Conservation (phyloP, 1,140 invertebrate genomes). For the Daktulosphaira vitifoliae region DNA sequence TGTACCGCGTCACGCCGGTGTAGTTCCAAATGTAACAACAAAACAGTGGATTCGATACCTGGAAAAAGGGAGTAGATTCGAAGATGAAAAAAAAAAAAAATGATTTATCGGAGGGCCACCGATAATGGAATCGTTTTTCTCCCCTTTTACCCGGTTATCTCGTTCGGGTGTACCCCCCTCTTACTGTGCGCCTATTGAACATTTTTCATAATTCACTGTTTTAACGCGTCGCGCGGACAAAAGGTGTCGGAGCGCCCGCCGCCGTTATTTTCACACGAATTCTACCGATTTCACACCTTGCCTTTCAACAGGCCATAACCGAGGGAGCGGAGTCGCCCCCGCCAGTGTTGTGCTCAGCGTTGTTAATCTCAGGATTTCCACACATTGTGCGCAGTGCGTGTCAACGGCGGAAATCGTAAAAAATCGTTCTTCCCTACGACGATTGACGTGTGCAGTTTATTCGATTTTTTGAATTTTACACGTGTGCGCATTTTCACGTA, state of each 20-base stretch:
- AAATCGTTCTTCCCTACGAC: too few relatives aligned
- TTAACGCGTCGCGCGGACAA: not conserved
- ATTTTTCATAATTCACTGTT: conserved; percentile 16
- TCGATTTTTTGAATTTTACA: too few relatives aligned
- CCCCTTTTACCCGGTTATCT: conserved; percentile 13
- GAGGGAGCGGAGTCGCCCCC: too few relatives aligned
- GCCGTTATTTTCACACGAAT: too few relatives aligned
- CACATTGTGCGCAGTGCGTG: too few relatives aligned
- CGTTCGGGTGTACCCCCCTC: not conserved
- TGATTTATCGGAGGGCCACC: conserved; percentile 17
- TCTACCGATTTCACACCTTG: conserved; percentile 3
- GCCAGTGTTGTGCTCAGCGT: too few relatives aligned
- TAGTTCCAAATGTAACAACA: not conserved
- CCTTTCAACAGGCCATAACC: not conserved
- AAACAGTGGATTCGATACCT: conserved; percentile 9
- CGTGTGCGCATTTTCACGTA: too few relatives aligned
- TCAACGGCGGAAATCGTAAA: too few relatives aligned
- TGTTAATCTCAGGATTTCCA: too few relatives aligned
- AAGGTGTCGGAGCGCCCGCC: too few relatives aligned
- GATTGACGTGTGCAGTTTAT: too few relatives aligned
- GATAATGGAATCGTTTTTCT: conserved; percentile 28
- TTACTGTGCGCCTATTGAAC: not conserved
- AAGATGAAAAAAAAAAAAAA: not conserved
- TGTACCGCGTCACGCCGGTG: conserved; percentile 18
- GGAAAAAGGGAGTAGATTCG: not conserved